phyloP scores from a whole-genome alignment of 2,888 invertebrate genomes.

The Lithophane semibrunnea region DNA sequence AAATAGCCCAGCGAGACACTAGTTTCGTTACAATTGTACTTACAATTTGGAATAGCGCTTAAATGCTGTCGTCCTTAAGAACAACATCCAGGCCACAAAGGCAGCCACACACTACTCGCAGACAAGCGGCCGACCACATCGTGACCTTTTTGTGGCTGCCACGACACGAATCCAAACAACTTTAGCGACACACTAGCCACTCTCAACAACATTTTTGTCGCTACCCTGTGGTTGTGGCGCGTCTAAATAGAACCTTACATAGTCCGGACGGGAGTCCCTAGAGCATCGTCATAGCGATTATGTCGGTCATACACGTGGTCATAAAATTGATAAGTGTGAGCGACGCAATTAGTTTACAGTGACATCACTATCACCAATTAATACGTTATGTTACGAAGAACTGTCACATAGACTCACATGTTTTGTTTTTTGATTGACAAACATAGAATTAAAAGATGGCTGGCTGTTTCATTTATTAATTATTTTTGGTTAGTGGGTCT shows the following conservation, averaged over 20 bases:
- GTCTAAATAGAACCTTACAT: neutral
- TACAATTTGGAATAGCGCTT: neutral
- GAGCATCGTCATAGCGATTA: constrained; percentile 19
- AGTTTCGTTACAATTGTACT: neutral
- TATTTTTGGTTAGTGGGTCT: neutral
- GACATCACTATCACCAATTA: constrained; percentile 26
- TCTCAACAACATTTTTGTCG: neutral
- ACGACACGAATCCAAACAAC: too few species aligned
- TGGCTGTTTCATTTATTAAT: neutral
- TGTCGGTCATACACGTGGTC: constrained; percentile 11
- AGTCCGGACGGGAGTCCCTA: constrained; percentile 23
- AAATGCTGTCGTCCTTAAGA: neutral
- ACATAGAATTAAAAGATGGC: neutral
- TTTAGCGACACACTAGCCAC: neutral
- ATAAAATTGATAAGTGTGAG: constrained; percentile 3
- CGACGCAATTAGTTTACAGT: constrained; percentile 33
- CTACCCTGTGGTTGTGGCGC: neutral
- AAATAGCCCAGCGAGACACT: too few species aligned
- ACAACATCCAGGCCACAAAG: neutral
- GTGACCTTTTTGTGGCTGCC: neutral
- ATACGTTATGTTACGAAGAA: constrained; percentile 9
- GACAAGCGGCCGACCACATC: neutral
- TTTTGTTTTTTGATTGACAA: constrained; percentile 42
- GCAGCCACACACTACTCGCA: neutral
- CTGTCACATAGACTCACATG: neutral